Evolutionary conservation across 2,888 invertebrate species (phyloP), one percentile per base, ranked within the genome.

Genomic region (Parochlus steinenii): DNA sequence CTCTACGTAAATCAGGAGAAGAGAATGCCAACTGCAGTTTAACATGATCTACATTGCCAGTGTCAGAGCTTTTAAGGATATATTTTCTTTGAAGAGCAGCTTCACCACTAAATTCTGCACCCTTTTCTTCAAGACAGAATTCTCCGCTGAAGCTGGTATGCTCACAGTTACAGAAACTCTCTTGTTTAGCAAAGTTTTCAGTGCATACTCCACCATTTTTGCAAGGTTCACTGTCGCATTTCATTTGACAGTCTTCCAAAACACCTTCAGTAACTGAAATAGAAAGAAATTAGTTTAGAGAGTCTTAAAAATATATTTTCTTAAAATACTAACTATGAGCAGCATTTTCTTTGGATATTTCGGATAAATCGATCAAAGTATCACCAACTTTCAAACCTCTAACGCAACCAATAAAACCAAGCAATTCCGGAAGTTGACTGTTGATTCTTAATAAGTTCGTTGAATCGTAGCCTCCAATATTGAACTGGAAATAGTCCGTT

Each of bases 61-160:
- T 65, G n/a, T n/a, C n/a, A n/a, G n/a, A n/a, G n/a, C n/a, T n/a
- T n/a, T n/a, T n/a, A 7, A 81, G 54, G 5, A 74, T 66, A 52
- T 82, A 85, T 47, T 78, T 78, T 31, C 85, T 65, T 49, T 80
- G 78, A 24, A 89, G 55, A 40, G 78, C 76, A 12, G 86, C 83
- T 50, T 85, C 82, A 0, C 87, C 87, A 44, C 80, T 80, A 45
- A 89, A 89, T 48, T 82, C 82, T 0, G 86, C 87, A 1, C 85
- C 89, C 51, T 85, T 85, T 53, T 89, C 86, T 58, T 85, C 83
- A 44, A 77, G 75, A 49, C 89, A 89, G 47, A 75, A 73, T 46
- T 86, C 83, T 10, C 89, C 89, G 44, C 82, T 78, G 52, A 87
- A 90, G 38, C 87, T 89, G 1, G 89, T 89, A 41, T 80, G 70